Base-by-base conservation (phyloP, 2,113 vertebrate species). In the Ploceus nigricollis region DNA sequence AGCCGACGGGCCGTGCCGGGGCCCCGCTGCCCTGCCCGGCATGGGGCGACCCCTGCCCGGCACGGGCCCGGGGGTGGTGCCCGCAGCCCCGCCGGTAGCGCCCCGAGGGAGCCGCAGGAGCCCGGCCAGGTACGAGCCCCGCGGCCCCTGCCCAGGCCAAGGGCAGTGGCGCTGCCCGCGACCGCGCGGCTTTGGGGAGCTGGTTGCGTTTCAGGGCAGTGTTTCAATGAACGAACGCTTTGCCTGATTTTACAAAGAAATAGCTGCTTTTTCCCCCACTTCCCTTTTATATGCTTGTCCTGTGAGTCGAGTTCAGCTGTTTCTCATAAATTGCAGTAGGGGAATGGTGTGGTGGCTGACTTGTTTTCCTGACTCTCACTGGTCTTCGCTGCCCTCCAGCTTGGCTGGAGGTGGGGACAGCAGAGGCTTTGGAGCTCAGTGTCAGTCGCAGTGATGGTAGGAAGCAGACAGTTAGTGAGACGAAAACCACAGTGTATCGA, bases 401-500 rank as follows among this genome's bases (percentile, higher is more conserved):
- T 8, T 11, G 6, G 9, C 56, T 13, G 47, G 18, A 25, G 20
- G 3, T 27, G n/a, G n/a, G 24, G 7, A 17, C 9, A 15, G 42
- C 11, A 13, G 45, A 7, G 39, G 31, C 47, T 40, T 22, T 17
- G 35, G 0, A 15, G 58, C 48, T 31, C 57, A 2, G 24, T 40
- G 15, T 31, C 42, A 10, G 16, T 19, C 1, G 1, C 25, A 11
- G 7, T 17, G 44, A 11, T 14, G n/a, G 19, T 25, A 20, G 31
- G 45, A 35, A 37, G 45, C 22, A 33, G 23, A 5, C 37, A 19
- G 33, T 30, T 6, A 40, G 8, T 11, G 16, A 45, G 25, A 56
- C 0, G 7, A 35, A 39, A 48, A 8, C 6, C 40, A 13, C 22
- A 6, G 28, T 22, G 27, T 22, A 2, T 18, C 6, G 53, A 1